These are phyloP conservation scores for Siphlonurus alternatus DNA, from an alignment of 2,888 invertebrate genomes.

Conservation along the genomic window DNA sequence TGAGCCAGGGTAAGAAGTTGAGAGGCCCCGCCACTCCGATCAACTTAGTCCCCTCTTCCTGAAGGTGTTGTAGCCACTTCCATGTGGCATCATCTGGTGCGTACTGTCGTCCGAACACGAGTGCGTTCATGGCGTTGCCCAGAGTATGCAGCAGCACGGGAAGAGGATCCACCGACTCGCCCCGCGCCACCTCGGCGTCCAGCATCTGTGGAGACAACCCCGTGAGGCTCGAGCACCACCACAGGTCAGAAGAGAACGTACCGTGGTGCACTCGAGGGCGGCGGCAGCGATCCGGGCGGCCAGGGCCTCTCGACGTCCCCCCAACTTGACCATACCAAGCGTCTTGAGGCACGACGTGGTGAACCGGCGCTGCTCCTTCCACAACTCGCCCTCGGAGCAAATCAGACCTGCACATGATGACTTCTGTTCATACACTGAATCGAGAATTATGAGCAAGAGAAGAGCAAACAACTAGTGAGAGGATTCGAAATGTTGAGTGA, in stretches of 20 bases:
- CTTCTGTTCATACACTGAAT: too few species aligned
- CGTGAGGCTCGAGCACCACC: not conserved
- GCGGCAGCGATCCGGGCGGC: constrained; percentile 45
- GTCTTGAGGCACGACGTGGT: constrained; percentile 52
- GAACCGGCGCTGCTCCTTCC: constrained; percentile 69
- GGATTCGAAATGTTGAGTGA: too few species aligned
- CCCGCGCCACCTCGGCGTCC: not conserved
- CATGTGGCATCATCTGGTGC: constrained; percentile 51
- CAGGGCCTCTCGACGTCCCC: constrained; percentile 39
- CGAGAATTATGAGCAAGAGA: constrained; percentile 16
- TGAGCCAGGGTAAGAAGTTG: constrained; percentile 68
- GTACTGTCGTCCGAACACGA: constrained; percentile 62
- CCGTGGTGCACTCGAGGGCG: constrained; percentile 24
- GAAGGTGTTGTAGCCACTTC: constrained; percentile 56
- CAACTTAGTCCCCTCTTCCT: constrained; percentile 68
- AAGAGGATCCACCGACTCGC: constrained; percentile 30
- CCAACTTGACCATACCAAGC: constrained; percentile 52
- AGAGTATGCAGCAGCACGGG: constrained; percentile 46
- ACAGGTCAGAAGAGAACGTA: constrained; percentile 3
- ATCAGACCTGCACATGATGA: constrained; percentile 46
- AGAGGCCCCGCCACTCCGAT: constrained; percentile 68
- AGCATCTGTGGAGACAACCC: not conserved
- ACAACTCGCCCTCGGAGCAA: constrained; percentile 61
- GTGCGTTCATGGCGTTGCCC: constrained; percentile 57
- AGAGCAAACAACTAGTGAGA: constrained; percentile 10